phyloP scores from a whole-genome alignment of 2,113 vertebrate genomes.

The Gambusia affinis region DNA sequence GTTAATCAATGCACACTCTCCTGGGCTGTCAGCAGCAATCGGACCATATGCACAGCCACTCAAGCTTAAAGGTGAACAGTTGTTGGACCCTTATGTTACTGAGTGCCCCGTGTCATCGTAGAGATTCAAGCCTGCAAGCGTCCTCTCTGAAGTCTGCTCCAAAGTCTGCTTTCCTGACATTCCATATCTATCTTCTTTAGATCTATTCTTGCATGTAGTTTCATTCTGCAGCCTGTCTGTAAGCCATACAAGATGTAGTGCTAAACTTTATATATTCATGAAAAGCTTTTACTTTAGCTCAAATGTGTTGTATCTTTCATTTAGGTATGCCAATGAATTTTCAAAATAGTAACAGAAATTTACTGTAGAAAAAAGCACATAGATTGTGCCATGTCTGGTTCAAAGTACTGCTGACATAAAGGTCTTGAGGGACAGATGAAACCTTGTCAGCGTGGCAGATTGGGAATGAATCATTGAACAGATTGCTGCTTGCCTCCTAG shows the following conservation, averaged over 20 bases:
- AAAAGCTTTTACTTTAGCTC: background rate
- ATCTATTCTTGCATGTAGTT: conserved; percentile 27
- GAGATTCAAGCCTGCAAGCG: conserved; percentile 33
- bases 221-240: conserved; percentile 18
- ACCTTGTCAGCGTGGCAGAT: conserved; percentile 60
- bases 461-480: conserved; percentile 59
- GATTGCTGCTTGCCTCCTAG: conserved; percentile 54
- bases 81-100: conserved; percentile 68
- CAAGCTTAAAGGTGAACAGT: conserved; percentile 73
- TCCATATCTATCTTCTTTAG: conserved; percentile 27
- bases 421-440: conserved; percentile 42
- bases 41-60: conserved; percentile 68
- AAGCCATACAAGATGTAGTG: background rate
- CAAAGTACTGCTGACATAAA: conserved; percentile 13
- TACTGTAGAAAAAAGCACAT: conserved; percentile 1
- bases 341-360: background rate
- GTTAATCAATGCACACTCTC: conserved; percentile 68
- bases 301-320: background rate
- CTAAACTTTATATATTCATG: conserved; percentile 4
- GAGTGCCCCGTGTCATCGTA: conserved; percentile 53
- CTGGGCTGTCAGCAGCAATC: conserved; percentile 57
- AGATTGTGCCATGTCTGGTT: conserved; percentile 17
- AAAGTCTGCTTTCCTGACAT: conserved; percentile 36
- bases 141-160: conserved; percentile 26
- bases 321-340: background rate